Percentiles rank a stretch among this genome's conserved stretches.
phyloP scores from a whole-genome alignment of 2,888 invertebrate genomes.

The Eupithecia inturbata region DNA sequence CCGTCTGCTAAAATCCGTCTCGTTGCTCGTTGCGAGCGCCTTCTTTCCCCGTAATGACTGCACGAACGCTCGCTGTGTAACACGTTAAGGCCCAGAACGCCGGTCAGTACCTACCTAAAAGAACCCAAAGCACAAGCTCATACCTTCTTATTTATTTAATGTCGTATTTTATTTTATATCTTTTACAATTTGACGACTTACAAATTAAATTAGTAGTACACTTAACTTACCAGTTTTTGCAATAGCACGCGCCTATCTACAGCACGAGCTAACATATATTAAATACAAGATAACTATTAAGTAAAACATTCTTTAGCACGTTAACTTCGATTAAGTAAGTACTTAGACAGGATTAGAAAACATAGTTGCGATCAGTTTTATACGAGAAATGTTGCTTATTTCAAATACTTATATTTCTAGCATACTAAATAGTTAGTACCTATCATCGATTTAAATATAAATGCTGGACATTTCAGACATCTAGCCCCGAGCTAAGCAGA shows the following conservation, averaged over 20 bases:
- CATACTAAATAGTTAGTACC: too few species aligned
- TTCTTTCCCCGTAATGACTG: too few species aligned
- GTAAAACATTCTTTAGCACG: constrained; percentile 17
- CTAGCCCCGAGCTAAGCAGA: too few species aligned
- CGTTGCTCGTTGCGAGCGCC: too few species aligned
- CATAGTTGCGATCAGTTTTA: not conserved
- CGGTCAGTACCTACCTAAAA: too few species aligned
- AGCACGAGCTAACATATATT: constrained; percentile 31
- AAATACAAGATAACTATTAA: constrained; percentile 25
- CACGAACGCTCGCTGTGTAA: too few species aligned
- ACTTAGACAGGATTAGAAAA: constrained; percentile 1
- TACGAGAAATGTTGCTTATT: not conserved
- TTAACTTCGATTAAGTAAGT: constrained; percentile 3
- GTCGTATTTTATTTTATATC: not conserved
- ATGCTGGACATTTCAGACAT: too few species aligned
- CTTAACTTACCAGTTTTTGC: constrained; percentile 37
- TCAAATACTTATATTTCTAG: too few species aligned
- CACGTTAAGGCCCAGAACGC: too few species aligned
- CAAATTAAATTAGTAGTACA: constrained; percentile 42
- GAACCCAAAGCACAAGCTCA: not conserved
- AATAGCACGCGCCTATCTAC: constrained; percentile 36
- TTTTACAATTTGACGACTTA: constrained; percentile 13
- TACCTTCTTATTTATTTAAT: not conserved
- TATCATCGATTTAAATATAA: too few species aligned
- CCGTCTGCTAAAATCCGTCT: too few species aligned